Percentiles rank a stretch among this genome's conserved stretches.
phyloP scores from a whole-genome alignment of 2,113 vertebrate species.

The Paracyprichromis sp. region DNA sequence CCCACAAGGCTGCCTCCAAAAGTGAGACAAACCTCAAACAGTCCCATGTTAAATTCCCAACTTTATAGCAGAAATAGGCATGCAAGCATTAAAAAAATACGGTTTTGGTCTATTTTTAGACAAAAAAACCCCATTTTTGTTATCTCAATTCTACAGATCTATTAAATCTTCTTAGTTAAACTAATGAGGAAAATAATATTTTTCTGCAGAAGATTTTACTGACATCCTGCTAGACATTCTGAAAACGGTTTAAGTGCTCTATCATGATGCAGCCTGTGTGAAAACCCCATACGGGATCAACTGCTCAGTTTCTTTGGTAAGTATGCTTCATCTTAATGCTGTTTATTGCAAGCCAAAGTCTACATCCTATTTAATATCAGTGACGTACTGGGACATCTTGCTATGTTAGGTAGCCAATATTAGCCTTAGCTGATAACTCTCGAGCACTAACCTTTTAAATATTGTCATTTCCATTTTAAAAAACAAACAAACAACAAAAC shows the following conservation, averaged over 20 bases:
- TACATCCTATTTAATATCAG: not conserved
- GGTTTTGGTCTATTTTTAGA: not conserved
- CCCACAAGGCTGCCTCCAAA: not conserved
- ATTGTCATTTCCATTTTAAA: not conserved
- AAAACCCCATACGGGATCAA: not conserved
- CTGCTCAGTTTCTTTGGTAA: not conserved
- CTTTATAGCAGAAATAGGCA: not conserved
- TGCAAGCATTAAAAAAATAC: not conserved
- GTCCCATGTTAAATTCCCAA: not conserved
- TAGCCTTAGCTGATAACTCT: not conserved
- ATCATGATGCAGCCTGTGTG: not conserved
- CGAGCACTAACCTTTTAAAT: not conserved
- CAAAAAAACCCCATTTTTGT: fast-evolving
- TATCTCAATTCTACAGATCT: not conserved
- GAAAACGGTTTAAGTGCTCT: not conserved
- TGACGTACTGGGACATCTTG: not conserved
- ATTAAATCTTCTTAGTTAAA: not conserved
- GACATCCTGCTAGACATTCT: not conserved
- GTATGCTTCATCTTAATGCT: not conserved
- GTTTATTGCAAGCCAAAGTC: not conserved
- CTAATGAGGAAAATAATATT: not conserved
- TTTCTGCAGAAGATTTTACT: not conserved
- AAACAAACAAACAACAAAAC: not conserved
- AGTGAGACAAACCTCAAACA: not conserved
- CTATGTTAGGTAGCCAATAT: not conserved